Evolutionary conservation across 2,113 vertebrate genomes (phyloP).

Genomic region (Ardeotis arabs): DNA sequence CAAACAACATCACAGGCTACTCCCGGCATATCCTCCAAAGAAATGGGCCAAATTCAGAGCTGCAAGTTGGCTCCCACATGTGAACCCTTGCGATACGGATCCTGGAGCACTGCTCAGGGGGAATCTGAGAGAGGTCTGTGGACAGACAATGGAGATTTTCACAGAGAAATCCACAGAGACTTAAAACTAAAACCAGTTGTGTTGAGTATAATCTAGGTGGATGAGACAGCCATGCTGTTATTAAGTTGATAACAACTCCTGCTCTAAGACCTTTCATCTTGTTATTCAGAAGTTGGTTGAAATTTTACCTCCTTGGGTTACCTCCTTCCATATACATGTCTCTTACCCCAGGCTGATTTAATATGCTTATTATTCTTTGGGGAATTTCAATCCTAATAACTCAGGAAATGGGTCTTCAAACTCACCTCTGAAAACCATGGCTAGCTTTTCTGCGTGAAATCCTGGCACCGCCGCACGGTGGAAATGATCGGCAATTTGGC

Average conservation of each 20-base stretch:
- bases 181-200: not conserved
- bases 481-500: constrained; percentile 12
- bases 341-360: not conserved
- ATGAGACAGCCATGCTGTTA: not conserved
- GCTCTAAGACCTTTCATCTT: not conserved
- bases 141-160: not conserved
- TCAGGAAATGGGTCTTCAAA: constrained; percentile 65
- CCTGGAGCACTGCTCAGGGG: not conserved
- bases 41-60: constrained; percentile 40
- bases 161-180: not conserved
- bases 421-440: not conserved
- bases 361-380: not conserved
- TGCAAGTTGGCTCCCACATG: not conserved
- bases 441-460: not conserved
- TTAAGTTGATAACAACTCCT: not conserved
- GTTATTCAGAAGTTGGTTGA: not conserved
- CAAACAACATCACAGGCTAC: constrained; percentile 58
- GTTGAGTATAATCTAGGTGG: not conserved
- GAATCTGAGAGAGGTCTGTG: not conserved
- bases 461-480: not conserved
- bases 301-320: not conserved
- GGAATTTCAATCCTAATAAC: constrained; percentile 40
- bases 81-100: not conserved
- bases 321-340: not conserved
- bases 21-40: constrained; percentile 33